A percentile compares a stretch with the other conserved stretches of the same genome.
Conservation (phyloP, 2,888 invertebrate species). For the Andrena dorsata region DNA sequence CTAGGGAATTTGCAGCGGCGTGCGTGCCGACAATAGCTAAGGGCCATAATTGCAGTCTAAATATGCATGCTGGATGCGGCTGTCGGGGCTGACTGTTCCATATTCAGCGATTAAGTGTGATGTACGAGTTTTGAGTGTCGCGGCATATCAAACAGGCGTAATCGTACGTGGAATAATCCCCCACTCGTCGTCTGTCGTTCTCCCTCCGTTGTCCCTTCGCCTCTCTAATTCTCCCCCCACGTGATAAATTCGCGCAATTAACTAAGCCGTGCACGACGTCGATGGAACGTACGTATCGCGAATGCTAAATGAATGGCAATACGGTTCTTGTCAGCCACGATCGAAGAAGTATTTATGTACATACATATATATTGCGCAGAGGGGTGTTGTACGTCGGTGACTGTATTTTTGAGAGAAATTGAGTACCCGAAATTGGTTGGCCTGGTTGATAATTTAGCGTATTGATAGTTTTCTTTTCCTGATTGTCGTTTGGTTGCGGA, state of each 20-base stretch:
- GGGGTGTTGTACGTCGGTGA: background rate
- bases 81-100: constrained; percentile 78
- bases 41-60: constrained; percentile 77
- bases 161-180: constrained; percentile 72
- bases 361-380: background rate
- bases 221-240: constrained; percentile 20
- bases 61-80: constrained; percentile 76
- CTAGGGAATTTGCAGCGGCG: constrained; percentile 68
- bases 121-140: constrained; percentile 82
- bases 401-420: background rate
- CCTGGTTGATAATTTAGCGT: too few species aligned
- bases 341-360: constrained; percentile 29
- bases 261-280: constrained; percentile 71
- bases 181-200: constrained; percentile 45
- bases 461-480: too few species aligned
- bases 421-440: too few species aligned
- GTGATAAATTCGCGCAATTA: constrained; percentile 81
- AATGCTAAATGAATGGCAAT: constrained; percentile 53
- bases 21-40: constrained; percentile 79
- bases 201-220: constrained; percentile 10
- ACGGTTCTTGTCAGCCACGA: constrained; percentile 44
- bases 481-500: too few species aligned
- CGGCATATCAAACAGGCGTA: constrained; percentile 81
- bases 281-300: constrained; percentile 51
- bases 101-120: constrained; percentile 83